These are phyloP conservation scores for Xerus inauris DNA, from an alignment of 2,113 vertebrate species.

Conservation along the genomic window DNA sequence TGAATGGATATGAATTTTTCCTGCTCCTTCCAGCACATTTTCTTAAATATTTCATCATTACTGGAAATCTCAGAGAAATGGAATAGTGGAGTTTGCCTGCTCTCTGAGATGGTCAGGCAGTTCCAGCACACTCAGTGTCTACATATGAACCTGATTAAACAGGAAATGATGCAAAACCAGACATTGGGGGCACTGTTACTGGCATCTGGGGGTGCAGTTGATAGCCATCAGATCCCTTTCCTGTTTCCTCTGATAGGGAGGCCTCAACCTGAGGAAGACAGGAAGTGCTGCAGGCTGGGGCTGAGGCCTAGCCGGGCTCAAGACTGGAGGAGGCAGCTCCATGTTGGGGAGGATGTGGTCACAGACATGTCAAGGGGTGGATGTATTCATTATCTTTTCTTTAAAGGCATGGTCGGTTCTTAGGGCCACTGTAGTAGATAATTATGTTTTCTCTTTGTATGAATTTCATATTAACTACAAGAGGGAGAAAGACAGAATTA, in stretches of 20 bases:
- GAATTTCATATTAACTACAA: background rate
- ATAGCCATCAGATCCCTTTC: background rate
- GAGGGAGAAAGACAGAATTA: background rate
- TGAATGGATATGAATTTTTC: background rate
- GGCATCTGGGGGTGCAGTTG: background rate
- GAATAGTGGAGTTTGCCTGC: background rate
- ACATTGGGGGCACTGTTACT: background rate
- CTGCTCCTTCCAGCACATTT: background rate
- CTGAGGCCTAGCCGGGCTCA: background rate
- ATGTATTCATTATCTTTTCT: background rate
- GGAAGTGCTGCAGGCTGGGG: constrained; percentile 4
- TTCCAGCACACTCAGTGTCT: background rate
- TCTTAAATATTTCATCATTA: background rate
- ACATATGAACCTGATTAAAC: background rate
- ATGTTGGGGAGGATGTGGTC: background rate
- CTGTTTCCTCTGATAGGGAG: background rate
- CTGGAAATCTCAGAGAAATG: background rate
- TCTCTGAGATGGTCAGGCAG: background rate
- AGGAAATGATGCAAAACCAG: background rate
- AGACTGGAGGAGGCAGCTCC: background rate
- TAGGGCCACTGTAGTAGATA: background rate
- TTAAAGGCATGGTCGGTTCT: background rate
- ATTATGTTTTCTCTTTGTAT: background rate
- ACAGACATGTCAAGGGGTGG: background rate
- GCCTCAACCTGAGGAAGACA: background rate